Percentiles rank a stretch among this genome's conserved stretches.
Evolutionary conservation across 2,888 invertebrate species (phyloP).

Genomic region (Ethmia dodecea): DNA sequence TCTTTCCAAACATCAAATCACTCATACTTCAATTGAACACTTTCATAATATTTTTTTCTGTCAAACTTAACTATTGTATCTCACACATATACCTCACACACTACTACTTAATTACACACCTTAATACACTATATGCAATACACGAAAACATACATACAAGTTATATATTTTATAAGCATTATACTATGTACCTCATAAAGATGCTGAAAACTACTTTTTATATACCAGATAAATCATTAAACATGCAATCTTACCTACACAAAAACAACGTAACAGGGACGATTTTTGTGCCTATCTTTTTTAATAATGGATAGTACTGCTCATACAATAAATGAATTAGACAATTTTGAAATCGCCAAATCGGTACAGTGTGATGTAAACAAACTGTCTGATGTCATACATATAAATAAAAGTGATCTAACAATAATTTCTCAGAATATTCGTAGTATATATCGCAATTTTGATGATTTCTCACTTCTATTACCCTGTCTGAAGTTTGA

Average conservation of each 20-base stretch:
- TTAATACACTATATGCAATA: neutral
- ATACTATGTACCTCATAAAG: neutral
- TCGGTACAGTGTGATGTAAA: conserved; percentile 5
- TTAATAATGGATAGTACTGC: neutral
- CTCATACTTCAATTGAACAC: neutral
- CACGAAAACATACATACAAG: neutral
- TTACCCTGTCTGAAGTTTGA: conserved; percentile 2
- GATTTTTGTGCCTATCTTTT: neutral
- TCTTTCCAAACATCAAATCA: neutral
- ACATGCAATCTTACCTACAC: neutral
- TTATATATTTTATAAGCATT: neutral
- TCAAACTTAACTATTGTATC: neutral
- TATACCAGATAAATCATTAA: neutral
- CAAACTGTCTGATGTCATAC: conserved; percentile 1
- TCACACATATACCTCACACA: neutral
- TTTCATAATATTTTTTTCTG: neutral
- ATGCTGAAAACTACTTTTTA: neutral
- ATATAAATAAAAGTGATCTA: neutral
- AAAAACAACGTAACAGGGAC: too few relatives aligned
- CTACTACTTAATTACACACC: neutral
- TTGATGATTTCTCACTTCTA: conserved; percentile 4
- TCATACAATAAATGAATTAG: conserved; percentile 5
- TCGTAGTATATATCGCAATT: conserved; percentile 12
- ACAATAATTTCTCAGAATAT: conserved; percentile 14
- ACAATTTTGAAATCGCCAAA: conserved; percentile 3